A percentile compares a stretch with the other conserved stretches of the same genome.
These are phyloP conservation scores for Trochalopteron elliotii DNA, from an alignment of 2,113 vertebrate species.

Conservation along the genomic window DNA sequence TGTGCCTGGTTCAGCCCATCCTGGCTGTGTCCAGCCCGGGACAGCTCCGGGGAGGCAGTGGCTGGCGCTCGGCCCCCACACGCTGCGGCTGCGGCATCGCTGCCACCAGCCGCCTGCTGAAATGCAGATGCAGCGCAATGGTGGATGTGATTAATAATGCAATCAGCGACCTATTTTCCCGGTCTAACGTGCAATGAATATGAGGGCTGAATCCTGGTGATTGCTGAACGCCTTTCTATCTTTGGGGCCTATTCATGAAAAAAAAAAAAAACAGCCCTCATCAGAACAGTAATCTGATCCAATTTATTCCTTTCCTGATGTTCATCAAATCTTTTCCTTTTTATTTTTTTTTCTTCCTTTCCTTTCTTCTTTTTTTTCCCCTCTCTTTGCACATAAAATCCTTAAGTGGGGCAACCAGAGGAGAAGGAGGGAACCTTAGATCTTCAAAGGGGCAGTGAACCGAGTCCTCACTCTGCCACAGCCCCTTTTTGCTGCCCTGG, in stretches of 20 bases:
- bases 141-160: constrained; percentile 64
- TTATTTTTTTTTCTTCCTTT: constrained; percentile 5
- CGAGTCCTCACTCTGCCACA: not conserved
- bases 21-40: fast-evolving
- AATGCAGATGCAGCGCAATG: constrained; percentile 38
- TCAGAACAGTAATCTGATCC: constrained; percentile 63
- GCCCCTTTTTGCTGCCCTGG: not conserved
- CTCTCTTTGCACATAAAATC: constrained; percentile 18
- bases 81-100: not conserved
- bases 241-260: constrained; percentile 65
- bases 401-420: constrained; percentile 31
- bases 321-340: constrained; percentile 67
- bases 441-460: constrained; percentile 27
- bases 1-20: fast-evolving
- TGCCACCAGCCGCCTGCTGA: constrained; percentile 19
- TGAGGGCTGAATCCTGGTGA: constrained; percentile 64
- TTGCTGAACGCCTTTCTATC: constrained; percentile 62
- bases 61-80: not conserved
- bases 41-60: not conserved
- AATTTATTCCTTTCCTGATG: constrained; percentile 63
- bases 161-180: constrained; percentile 69
- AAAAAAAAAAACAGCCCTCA: constrained; percentile 32
- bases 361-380: not conserved
- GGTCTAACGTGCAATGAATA: constrained; percentile 45
- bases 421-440: not conserved